Evolutionary conservation across 2,113 vertebrate species (phyloP).

Genomic region (Falco punctatus): DNA sequence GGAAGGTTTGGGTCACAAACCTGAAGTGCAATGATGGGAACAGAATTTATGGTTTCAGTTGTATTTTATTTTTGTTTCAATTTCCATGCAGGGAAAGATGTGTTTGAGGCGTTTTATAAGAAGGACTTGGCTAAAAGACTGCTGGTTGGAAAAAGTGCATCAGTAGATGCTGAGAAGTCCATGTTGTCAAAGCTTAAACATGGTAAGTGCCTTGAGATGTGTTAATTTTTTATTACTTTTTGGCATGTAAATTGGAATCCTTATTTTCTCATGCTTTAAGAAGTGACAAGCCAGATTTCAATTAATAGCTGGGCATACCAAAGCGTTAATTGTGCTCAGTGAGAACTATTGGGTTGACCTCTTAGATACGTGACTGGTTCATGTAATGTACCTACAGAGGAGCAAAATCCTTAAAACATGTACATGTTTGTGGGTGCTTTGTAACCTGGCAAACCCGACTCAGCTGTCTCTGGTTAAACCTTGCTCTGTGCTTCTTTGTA

Average conservation of each 20-base stretch:
- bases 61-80: neutral
- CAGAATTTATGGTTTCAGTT: neutral
- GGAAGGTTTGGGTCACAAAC: neutral
- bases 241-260: neutral
- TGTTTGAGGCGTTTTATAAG: conserved; percentile 87
- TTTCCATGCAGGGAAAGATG: conserved; percentile 79
- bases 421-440: neutral
- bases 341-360: neutral
- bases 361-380: neutral
- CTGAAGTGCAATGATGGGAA: neutral
- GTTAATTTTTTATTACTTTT: neutral
- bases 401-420: neutral
- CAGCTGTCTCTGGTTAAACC: neutral
- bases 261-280: neutral
- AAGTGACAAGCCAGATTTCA: neutral
- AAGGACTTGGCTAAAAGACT: conserved; percentile 85
- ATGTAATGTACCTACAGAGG: neutral
- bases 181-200: conserved; percentile 87
- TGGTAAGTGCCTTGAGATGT: conserved; percentile 56
- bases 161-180: conserved; percentile 85
- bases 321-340: neutral
- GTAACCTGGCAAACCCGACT: neutral
- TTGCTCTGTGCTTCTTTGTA: neutral
- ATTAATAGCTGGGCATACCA: neutral
- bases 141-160: conserved; percentile 84